These are phyloP conservation scores for Dasyornis broadbenti DNA, from an alignment of 2,113 vertebrate genomes.

Conservation along the genomic window DNA sequence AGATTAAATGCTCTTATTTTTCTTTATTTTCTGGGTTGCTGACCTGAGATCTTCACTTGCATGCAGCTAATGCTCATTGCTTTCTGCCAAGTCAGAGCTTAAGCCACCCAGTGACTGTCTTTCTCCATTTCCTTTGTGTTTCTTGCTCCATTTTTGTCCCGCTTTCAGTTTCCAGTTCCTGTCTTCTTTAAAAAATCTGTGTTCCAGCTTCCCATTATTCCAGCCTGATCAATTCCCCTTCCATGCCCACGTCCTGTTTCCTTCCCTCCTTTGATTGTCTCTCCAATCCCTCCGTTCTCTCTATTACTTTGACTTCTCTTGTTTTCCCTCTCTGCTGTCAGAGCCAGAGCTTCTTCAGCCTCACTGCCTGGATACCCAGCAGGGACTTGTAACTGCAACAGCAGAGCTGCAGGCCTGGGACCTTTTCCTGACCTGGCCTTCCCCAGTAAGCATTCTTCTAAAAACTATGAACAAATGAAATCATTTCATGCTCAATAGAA, in stretches of 20 bases:
- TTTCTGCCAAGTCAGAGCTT: neutral
- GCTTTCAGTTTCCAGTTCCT: neutral
- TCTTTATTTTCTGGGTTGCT: neutral
- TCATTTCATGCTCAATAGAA: neutral
- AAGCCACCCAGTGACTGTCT: no score
- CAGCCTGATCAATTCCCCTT: neutral
- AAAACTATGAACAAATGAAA: neutral
- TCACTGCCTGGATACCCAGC: no score
- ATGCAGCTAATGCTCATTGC: neutral
- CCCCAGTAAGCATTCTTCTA: neutral
- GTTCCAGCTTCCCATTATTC: neutral
- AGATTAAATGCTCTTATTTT: neutral
- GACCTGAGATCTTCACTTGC: neutral
- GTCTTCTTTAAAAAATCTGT: neutral
- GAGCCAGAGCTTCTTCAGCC: fast-evolving
- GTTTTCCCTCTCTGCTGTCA: neutral
- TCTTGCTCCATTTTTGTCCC: neutral
- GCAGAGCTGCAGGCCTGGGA: neutral
- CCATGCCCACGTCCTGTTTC: neutral
- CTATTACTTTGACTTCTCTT: neutral
- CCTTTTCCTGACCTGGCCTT: neutral
- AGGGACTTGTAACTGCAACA: neutral
- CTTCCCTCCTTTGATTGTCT: neutral
- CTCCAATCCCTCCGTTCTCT: neutral
- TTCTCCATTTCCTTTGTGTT: neutral